Evolutionary conservation across 2,113 vertebrate species (phyloP).

Genomic region (Hylia prasina): DNA sequence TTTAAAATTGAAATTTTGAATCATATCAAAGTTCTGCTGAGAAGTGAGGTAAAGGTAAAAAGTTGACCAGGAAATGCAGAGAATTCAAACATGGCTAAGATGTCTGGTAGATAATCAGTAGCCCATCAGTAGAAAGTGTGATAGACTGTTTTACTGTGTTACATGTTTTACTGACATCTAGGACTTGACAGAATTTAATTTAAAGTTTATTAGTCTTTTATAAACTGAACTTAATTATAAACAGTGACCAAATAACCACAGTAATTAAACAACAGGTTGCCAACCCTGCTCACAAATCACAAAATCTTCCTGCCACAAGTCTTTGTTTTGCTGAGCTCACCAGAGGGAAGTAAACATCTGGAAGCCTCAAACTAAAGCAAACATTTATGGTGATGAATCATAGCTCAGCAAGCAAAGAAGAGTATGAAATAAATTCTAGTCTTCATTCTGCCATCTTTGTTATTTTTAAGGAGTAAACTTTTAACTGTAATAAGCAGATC

Average conservation of each 20-base stretch:
- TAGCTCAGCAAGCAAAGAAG: neutral
- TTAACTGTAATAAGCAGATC: neutral
- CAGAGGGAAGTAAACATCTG: neutral
- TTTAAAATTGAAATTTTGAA: neutral
- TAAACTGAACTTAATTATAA: neutral
- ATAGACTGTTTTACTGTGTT: neutral
- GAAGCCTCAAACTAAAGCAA: neutral
- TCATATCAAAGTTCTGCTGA: neutral
- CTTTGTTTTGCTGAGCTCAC: neutral
- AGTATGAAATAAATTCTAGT: neutral
- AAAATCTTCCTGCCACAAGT: neutral
- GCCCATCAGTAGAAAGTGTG: neutral
- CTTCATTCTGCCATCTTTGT: neutral
- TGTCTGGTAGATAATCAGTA: neutral
- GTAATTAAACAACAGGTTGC: neutral
- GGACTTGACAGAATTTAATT: neutral
- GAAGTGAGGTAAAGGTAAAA: neutral
- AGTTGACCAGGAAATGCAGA: neutral
- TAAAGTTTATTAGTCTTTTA: neutral
- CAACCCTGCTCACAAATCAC: neutral
- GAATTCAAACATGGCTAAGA: neutral
- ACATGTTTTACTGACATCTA: neutral
- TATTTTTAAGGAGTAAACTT: constrained; percentile 8
- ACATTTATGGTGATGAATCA: neutral
- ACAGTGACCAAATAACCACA: neutral